These are phyloP conservation scores for Drosophila arizonae DNA, from an alignment of 1,140 invertebrate species.

Conservation along the genomic window DNA sequence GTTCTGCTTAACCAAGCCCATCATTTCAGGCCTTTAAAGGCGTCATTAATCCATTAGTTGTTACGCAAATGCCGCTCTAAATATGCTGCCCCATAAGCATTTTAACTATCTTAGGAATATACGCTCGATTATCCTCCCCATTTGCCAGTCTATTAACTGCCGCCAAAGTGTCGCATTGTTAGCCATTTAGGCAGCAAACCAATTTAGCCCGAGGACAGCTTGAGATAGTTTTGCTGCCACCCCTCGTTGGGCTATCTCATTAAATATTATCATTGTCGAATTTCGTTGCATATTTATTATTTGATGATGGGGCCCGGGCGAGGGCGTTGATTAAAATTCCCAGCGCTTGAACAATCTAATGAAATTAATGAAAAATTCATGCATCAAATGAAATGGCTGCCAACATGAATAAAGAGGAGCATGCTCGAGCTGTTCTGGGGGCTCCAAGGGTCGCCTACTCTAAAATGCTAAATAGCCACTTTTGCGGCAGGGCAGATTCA, in stretches of 20 bases:
- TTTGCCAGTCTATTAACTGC: slow-evolving; percentile 23
- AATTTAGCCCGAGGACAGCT: slow-evolving; percentile 26
- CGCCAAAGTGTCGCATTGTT: slow-evolving; percentile 35
- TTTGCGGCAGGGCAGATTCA: slow-evolving; percentile 64
- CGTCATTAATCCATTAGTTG: slow-evolving; percentile 15
- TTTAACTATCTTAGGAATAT: slow-evolving; percentile 10
- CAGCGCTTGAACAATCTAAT: slow-evolving; percentile 46
- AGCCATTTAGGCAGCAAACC: slow-evolving; percentile 28
- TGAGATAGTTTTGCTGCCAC: slow-evolving; percentile 27
- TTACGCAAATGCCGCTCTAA: slow-evolving; percentile 1
- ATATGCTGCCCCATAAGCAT: not conserved
- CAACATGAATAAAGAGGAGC: not conserved
- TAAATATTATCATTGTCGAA: slow-evolving; percentile 53
- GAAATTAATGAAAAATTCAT: slow-evolving; percentile 76
- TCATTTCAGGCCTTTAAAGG: not conserved
- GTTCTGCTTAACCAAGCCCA: not conserved
- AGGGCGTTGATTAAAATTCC: slow-evolving; percentile 57
- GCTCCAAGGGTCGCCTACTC: slow-evolving; percentile 54
- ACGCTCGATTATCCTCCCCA: slow-evolving; percentile 84
- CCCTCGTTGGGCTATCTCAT: slow-evolving; percentile 26
- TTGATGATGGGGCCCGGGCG: not conserved
- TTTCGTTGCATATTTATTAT: slow-evolving; percentile 48
- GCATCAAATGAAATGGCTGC: slow-evolving; percentile 25
- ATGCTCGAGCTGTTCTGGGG: not conserved
- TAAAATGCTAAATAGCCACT: slow-evolving; percentile 81